phyloP scores from a whole-genome alignment of 2,113 vertebrate species.

The Oreochromis spilurus region DNA sequence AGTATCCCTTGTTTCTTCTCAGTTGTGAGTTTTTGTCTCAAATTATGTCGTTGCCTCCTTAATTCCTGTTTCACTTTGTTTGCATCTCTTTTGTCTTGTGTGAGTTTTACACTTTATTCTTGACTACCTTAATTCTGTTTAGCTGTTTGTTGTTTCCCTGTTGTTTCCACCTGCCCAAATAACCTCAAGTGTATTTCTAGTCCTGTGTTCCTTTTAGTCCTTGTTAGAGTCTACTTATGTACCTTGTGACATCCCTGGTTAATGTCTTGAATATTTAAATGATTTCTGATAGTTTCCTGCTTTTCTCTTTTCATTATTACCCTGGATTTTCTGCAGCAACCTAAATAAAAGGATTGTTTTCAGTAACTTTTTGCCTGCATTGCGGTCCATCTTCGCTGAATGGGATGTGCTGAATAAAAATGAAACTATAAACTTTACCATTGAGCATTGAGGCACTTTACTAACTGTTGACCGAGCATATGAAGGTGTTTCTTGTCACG shows the following conservation, averaged over 20 bases:
- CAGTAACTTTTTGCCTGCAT: background rate
- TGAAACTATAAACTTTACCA: background rate
- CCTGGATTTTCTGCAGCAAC: background rate
- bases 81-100: background rate
- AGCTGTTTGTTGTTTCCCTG: background rate
- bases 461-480: background rate
- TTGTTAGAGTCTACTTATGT: background rate
- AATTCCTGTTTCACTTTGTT: background rate
- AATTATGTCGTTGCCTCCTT: background rate
- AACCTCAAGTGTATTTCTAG: background rate
- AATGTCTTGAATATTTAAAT: background rate
- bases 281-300: background rate
- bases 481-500: background rate
- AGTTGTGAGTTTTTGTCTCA: background rate
- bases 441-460: background rate
- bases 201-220: background rate
- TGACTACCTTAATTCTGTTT: background rate
- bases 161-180: background rate
- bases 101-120: background rate
- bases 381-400: background rate
- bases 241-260: background rate
- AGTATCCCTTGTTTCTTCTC: background rate
- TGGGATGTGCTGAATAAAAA: background rate
- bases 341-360: background rate
- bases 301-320: background rate